Evolutionary conservation across 2,888 invertebrate genomes (phyloP), one percentile per base, ranked within the genome.

Genomic region (Drosophila affinis): DNA sequence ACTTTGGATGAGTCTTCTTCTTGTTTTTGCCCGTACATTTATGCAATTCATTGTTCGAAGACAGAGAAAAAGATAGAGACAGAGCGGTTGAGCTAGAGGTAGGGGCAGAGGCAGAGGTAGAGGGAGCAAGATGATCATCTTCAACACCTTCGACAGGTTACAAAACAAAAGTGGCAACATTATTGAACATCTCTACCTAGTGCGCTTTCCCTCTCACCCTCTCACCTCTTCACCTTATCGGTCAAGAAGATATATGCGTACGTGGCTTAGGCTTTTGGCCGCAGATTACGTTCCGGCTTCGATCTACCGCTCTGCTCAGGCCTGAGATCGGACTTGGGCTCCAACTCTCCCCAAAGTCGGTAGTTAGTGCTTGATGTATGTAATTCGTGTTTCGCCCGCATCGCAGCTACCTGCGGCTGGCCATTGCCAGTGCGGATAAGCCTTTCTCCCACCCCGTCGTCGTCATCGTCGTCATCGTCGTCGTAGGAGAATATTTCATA

Each of bases 111-210:
- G 34, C 54, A 72, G 70, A 45, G 45, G 52, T 29, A 39, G 57
- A 58, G 75, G 75, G 55, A 82, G 90, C 27, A 49, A 91, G 91
- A 91, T 90, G 91, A 90, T 91, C 91, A 91, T 91, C 91, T 90
- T 90, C 91, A 91, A 91, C 91, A 91, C 91, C 91, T 91, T 89
- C 90, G 91, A 91, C 91, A 91, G 91, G 91, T 91, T 91, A 91
- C 89, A 89, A 90, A 90, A 89, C 89, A 89, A 90, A 90, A 90
- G 90, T 88, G 89, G 90, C 88, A 90, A 90, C 90, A 90, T 89
- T 87, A 89, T 90, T 89, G 90, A 83, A 82, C 88, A 78, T 77
- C 76, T 70, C 72, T 79, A 57, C 57, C 10, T 3, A 51, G 51
- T 63, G 51, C 45, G 10, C 46, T 56, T 45, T 48, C 29, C 29